Evolutionary conservation across 2,113 vertebrate species (phyloP).

Genomic region (Ailurus styani): DNA sequence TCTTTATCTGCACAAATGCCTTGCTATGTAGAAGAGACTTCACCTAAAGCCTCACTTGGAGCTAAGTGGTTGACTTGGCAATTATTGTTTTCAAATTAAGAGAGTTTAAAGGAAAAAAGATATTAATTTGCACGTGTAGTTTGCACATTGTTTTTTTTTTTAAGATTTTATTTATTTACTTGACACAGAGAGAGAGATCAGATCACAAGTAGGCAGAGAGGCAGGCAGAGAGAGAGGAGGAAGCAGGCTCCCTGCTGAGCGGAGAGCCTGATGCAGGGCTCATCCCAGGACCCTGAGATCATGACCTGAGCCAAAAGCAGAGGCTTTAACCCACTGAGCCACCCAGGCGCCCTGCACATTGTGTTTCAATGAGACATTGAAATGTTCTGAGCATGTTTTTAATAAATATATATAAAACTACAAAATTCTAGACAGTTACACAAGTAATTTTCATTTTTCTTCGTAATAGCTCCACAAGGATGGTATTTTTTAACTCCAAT

Average conservation of each 20-base stretch:
- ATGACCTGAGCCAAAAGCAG: no score
- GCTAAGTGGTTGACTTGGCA: slow-evolving; percentile 14
- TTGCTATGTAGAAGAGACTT: neutral
- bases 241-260: no score
- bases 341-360: no score
- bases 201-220: no score
- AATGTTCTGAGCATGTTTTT: neutral
- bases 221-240: no score
- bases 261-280: no score
- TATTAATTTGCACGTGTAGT: neutral
- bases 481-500: neutral
- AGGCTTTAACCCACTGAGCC: no score
- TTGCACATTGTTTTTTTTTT: neutral
- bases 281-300: no score
- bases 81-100: slow-evolving; percentile 32
- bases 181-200: no score
- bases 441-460: neutral
- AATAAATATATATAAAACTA: neutral
- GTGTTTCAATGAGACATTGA: neutral
- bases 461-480: neutral
- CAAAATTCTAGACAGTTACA: neutral
- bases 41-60: neutral
- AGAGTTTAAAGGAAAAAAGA: neutral
- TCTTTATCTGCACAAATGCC: slow-evolving; percentile 18
- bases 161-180: no score